A percentile compares a stretch with the other conserved stretches of the same genome.
Conservation (phyloP, 2,113 vertebrate genomes). For the Phocoena phocoena region DNA sequence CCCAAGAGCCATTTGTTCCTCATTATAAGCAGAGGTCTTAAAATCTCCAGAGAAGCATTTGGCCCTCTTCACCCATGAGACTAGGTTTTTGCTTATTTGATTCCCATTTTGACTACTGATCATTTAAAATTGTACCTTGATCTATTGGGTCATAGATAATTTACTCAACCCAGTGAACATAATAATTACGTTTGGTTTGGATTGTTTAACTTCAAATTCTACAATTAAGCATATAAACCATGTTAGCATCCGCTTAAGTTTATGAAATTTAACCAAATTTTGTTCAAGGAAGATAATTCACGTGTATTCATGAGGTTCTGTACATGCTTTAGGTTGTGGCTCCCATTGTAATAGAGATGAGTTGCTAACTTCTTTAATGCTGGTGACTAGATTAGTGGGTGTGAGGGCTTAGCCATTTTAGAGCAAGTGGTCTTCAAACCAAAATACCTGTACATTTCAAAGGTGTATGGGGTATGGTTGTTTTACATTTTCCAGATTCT, state of each 20-base stretch:
- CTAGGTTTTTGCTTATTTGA: neutral
- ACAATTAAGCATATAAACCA: neutral
- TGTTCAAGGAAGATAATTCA: neutral
- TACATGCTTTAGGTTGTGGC: rapidly evolving
- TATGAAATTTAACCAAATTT: neutral
- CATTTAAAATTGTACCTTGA: neutral
- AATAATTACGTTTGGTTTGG: neutral
- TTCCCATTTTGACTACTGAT: neutral
- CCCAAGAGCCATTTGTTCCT: slow-evolving; percentile 23
- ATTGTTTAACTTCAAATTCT: slow-evolving; percentile 31
- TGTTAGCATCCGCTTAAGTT: neutral
- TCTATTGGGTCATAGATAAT: neutral
- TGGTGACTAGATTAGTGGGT: neutral
- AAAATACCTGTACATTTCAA: neutral
- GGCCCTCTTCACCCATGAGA: neutral
- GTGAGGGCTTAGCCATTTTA: neutral
- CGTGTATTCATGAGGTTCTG: neutral
- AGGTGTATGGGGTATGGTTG: neutral
- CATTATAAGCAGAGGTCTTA: neutral
- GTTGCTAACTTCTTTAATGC: neutral
- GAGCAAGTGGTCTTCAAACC: neutral
- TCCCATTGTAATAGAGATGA: neutral
- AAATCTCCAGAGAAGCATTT: neutral
- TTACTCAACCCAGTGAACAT: neutral
- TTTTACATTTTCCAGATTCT: neutral